Evolutionary conservation across 2,888 invertebrate species (phyloP).

Genomic region (Pharmacophagus antenor): DNA sequence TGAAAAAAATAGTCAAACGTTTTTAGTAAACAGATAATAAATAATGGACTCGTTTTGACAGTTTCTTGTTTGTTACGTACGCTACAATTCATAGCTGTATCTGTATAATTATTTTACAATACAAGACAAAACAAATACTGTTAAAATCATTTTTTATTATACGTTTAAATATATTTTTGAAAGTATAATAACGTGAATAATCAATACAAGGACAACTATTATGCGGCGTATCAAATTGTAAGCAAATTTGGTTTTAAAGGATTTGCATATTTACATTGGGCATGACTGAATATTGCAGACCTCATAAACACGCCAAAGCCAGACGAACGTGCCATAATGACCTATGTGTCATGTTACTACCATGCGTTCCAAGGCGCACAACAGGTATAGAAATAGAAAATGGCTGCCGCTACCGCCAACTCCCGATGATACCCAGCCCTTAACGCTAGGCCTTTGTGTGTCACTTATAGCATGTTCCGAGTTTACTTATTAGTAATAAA

Average conservation of each 20-base stretch:
- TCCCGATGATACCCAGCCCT: conserved; percentile 50
- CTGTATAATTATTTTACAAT: too few species aligned
- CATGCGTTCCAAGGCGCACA: conserved; percentile 99
- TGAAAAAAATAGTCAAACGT: not conserved
- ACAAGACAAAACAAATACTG: too few species aligned
- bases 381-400: conserved; percentile 85
- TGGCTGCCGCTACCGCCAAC: conserved; percentile 62
- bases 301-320: conserved; percentile 99
- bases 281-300: conserved; percentile 85
- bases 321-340: conserved; percentile 99
- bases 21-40: too few species aligned
- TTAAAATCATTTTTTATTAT: not conserved
- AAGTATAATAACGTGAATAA: too few species aligned
- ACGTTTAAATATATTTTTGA: too few species aligned
- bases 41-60: too few species aligned
- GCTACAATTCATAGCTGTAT: too few species aligned
- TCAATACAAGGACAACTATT: not conserved
- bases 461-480: conserved; percentile 75
- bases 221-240: not conserved
- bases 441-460: conserved; percentile 76
- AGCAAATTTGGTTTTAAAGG: conserved; percentile 5
- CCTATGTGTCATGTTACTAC: conserved; percentile 99
- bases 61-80: too few species aligned
- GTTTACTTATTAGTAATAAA: conserved; percentile 48
- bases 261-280: conserved; percentile 20